phyloP scores from a whole-genome alignment of 1,140 invertebrate genomes.

The Scaptodrosophila lebanonensis region DNA sequence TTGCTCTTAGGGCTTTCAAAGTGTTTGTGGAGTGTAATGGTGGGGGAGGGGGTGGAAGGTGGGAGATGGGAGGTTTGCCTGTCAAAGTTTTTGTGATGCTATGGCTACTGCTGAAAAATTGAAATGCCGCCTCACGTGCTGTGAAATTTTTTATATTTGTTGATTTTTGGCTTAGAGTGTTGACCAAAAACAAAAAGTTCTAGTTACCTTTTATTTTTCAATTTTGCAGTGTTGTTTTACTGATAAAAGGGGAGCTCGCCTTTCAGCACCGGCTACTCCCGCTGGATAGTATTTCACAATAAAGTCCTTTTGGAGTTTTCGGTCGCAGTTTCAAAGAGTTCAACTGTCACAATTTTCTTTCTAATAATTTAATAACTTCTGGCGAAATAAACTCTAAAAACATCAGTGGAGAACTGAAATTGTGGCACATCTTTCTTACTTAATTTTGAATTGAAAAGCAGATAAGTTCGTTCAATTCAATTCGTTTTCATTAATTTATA shows the following conservation, averaged over 20 bases:
- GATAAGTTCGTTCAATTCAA: no score
- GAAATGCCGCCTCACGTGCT: constrained; percentile 72
- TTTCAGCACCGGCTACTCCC: no score
- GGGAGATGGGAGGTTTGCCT: background rate
- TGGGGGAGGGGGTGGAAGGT: background rate
- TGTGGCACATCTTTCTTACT: no score
- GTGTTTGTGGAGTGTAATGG: constrained; percentile 12
- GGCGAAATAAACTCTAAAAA: no score
- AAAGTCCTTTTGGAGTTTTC: no score
- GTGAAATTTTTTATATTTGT: constrained; percentile 68
- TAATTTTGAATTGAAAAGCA: no score
- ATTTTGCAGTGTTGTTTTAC: constrained; percentile 46
- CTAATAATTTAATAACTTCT: constrained; percentile 74
- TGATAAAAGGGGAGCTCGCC: no score
- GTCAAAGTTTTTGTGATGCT: constrained; percentile 56
- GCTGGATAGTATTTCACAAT: no score
- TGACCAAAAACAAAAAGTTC: constrained; percentile 70
- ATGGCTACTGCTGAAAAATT: constrained; percentile 55
- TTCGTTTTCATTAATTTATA: no score
- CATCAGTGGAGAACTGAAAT: no score
- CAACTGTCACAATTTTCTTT: no score
- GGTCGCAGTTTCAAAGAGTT: no score
- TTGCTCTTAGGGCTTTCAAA: constrained; percentile 14
- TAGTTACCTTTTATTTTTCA: constrained; percentile 70
- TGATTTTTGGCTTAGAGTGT: constrained; percentile 76